Conservation (phyloP, 1,140 invertebrate genomes). For the Zaprionus ornatus region DNA sequence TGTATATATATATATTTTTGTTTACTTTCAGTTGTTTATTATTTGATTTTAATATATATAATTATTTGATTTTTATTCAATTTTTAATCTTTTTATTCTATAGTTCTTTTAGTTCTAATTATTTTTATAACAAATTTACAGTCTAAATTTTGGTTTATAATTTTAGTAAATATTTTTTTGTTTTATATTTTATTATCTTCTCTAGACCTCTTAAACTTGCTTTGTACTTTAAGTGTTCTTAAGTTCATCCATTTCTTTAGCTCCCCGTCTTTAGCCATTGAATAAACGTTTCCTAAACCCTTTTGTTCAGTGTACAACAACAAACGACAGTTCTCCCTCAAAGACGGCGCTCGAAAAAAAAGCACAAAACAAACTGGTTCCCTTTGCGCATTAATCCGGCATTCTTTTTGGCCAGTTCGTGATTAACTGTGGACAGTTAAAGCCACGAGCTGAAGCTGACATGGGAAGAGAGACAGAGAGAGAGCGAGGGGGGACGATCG, state of each 20-base stretch:
- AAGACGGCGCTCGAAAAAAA: constrained; percentile 52
- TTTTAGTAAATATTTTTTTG: too few relatives aligned
- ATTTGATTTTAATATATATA: too few relatives aligned
- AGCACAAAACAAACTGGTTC: constrained; percentile 52
- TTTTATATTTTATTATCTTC: not conserved
- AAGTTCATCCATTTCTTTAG: not conserved
- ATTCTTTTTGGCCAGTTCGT: constrained; percentile 71
- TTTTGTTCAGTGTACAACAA: constrained; percentile 14
- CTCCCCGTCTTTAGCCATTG: not conserved
- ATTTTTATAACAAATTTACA: too few relatives aligned
- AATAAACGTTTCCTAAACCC: not conserved
- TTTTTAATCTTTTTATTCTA: too few relatives aligned
- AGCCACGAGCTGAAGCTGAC: constrained; percentile 20
- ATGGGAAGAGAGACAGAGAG: constrained; percentile 4
- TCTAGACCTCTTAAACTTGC: not conserved
- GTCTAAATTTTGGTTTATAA: too few relatives aligned
- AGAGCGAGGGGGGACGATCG: constrained; percentile 38
- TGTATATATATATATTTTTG: too few relatives aligned
- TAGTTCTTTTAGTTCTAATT: too few relatives aligned
- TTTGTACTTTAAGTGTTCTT: not conserved
- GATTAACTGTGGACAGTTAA: constrained; percentile 77
- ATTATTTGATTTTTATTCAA: too few relatives aligned
- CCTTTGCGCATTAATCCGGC: constrained; percentile 66
- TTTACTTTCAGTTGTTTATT: too few relatives aligned
- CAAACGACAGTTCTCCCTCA: constrained; percentile 39